These are phyloP conservation scores for Zaprionus camerounensis DNA, from an alignment of 1,140 invertebrate genomes.

Conservation along the genomic window DNA sequence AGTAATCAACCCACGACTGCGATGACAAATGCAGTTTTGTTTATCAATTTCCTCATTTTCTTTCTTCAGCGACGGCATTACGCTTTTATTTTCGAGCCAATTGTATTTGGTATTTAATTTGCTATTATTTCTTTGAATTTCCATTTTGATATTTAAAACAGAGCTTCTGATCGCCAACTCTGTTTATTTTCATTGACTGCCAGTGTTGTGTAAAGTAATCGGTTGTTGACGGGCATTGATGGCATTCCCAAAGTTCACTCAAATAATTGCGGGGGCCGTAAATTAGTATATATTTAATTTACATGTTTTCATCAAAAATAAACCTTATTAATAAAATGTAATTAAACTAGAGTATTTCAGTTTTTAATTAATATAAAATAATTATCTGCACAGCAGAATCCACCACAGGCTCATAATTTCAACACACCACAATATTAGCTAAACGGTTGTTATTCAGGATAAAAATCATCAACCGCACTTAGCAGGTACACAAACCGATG, in stretches of 20 bases:
- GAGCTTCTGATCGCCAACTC: neutral
- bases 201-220: neutral
- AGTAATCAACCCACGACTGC: slow-evolving; percentile 37
- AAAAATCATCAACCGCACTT: neutral
- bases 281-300: neutral
- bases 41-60: neutral
- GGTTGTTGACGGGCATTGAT: neutral
- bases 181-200: neutral
- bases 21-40: slow-evolving; percentile 51
- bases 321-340: too few species aligned
- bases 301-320: neutral
- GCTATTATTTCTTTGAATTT: neutral
- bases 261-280: neutral
- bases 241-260: neutral
- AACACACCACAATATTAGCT: neutral
- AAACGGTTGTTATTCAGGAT: slow-evolving; percentile 8
- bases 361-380: neutral
- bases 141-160: slow-evolving; percentile 12
- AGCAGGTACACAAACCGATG: slow-evolving; percentile 15
- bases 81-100: neutral
- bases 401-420: neutral
- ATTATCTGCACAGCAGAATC: neutral
- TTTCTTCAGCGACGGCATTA: neutral
- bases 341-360: too few species aligned
- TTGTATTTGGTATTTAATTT: slow-evolving; percentile 16